Conservation (phyloP, 23 tunicate genomes). For the Styela clava region DNA sequence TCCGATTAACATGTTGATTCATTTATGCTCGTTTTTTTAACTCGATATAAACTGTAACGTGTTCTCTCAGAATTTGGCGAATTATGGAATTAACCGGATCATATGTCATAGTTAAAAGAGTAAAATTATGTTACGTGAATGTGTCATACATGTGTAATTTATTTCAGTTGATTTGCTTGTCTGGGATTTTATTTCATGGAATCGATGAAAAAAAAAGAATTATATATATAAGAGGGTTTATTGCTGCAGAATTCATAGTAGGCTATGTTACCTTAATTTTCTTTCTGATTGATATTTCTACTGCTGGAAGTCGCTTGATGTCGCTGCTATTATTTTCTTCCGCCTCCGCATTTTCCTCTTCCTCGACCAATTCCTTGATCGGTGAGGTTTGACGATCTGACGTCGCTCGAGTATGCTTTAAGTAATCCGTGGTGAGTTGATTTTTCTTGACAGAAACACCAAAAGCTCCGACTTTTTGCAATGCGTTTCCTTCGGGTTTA, state of each 20-base stretch:
- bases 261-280: slow-evolving; percentile 37
- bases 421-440: background rate
- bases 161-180: too few relatives aligned
- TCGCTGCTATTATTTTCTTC: slow-evolving; percentile 3
- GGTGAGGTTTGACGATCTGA: background rate
- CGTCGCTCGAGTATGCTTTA: background rate
- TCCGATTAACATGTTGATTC: too few relatives aligned
- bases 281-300: slow-evolving; percentile 61
- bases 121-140: too few relatives aligned
- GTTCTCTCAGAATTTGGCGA: too few relatives aligned
- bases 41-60: too few relatives aligned
- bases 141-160: too few relatives aligned
- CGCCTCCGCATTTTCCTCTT: background rate
- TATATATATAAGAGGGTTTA: background rate
- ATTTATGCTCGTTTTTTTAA: too few relatives aligned
- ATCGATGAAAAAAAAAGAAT: background rate
- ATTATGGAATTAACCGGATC: too few relatives aligned
- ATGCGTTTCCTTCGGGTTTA: background rate
- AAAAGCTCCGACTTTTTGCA: slow-evolving; percentile 29
- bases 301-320: slow-evolving; percentile 45
- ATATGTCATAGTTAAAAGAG: too few relatives aligned
- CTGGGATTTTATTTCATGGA: too few relatives aligned
- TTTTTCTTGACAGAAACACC: slow-evolving; percentile 21
- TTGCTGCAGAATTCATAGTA: background rate
- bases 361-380: background rate